These are phyloP conservation scores for Coptodon bakossiorum DNA, from an alignment of 2,113 vertebrate genomes.

Conservation along the genomic window DNA sequence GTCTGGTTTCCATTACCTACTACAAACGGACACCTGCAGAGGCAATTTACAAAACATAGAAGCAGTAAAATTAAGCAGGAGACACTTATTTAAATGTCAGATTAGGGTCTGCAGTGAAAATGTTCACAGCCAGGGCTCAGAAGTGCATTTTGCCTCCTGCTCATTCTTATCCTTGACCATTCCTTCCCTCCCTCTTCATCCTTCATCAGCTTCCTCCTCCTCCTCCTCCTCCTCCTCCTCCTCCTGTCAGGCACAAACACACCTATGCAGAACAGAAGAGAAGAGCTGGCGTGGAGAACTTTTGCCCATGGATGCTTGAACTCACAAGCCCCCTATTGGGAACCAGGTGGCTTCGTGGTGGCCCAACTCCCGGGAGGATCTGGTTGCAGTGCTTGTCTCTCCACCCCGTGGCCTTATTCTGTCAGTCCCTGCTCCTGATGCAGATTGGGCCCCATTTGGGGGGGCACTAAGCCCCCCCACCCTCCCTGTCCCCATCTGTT, in stretches of 20 bases:
- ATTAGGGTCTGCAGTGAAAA: background rate
- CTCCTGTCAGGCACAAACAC: background rate
- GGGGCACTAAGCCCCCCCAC: background rate
- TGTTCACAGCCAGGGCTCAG: background rate
- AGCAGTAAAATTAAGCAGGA: background rate
- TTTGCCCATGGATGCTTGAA: background rate
- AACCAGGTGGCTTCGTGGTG: conserved; percentile 21
- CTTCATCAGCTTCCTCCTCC: background rate
- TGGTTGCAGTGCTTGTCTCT: conserved; percentile 6
- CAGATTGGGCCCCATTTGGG: conserved; percentile 61
- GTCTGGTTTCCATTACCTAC: background rate
- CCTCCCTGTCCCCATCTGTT: conserved; percentile 49
- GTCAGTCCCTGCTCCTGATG: conserved; percentile 73
- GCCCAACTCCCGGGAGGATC: background rate
- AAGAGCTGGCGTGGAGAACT: background rate
- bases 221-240: background rate
- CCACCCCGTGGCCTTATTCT: conserved; percentile 80
- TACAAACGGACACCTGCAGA: background rate
- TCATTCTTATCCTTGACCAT: background rate
- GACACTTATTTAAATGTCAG: background rate
- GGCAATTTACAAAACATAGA: background rate
- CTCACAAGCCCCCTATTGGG: background rate
- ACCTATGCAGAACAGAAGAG: background rate
- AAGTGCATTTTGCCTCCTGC: background rate
- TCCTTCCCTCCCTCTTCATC: background rate